Base-by-base conservation (phyloP, 2,797 vertebrate species). In the Melanogrammus aeglefinus region DNA sequence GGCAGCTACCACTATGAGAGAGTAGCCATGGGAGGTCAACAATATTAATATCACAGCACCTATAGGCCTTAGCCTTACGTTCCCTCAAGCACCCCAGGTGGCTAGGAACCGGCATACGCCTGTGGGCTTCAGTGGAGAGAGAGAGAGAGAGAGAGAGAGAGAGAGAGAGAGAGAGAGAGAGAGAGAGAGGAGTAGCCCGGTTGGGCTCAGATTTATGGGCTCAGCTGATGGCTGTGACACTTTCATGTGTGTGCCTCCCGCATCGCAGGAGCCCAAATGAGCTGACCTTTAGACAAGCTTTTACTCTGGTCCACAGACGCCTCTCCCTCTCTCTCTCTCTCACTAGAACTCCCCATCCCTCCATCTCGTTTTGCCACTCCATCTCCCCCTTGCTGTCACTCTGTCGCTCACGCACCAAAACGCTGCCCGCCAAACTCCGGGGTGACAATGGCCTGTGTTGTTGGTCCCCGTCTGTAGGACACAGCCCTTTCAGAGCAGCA, bases 231-330 rank as follows among this genome's bases (percentile, higher is more conserved):
- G 72, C 84, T 75, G 63, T 72, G 89, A 88, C 89, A 90, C 86
- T 88, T 91, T 91, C 86, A 90, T 83, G 79, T 91, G 81, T 79
- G 83, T 86, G 87, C 84, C 84, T 91, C 86, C 80, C 76, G 81
- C 85, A 85, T 75, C 82, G 86, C 69, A 31, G 82, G 12, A 75
- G 82, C 87, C 83, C 88, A 81, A 70, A 90, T 85, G 88, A 90
- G 86, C 78, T 89, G 93, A 92, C 93, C 90, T 93, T 92, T 92
- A 79, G 51, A 83, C 75, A 78, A 87, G 85, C 81, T 85, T 85
- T 88, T 77, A 83, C 77, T 84, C 47, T 72, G 80, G 75, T 77
- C 83, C 80, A 83, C 33, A 78, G 83, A 63, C 74, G 79, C 76
- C 1, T 33, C 21, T n/a, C 14, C 3, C 72, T 14, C 31, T 31